phyloP scores from a whole-genome alignment of 2,113 vertebrate species.

The Muntiacus reevesi region DNA sequence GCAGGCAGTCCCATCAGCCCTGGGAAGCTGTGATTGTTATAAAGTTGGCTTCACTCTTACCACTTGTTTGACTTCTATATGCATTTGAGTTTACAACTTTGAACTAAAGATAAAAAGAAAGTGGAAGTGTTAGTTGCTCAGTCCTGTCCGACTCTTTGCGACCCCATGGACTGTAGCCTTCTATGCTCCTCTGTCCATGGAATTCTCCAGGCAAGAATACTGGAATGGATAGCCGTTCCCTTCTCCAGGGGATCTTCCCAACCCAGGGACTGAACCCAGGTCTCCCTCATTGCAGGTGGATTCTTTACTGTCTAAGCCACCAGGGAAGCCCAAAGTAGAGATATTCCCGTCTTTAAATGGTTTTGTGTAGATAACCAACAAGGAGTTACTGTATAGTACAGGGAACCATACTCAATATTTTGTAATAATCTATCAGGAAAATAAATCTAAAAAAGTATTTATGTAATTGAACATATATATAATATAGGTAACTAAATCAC shows the following conservation, averaged over 20 bases:
- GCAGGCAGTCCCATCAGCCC: not conserved
- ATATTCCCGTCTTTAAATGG: not conserved
- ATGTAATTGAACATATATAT: not conserved
- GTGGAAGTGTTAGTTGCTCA: not conserved
- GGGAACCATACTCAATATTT: not conserved
- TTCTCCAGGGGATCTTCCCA: not conserved
- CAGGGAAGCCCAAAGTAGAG: not conserved
- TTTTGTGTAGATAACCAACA: not conserved
- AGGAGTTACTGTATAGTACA: not conserved
- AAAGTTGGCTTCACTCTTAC: rapidly evolving
- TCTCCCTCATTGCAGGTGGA: not conserved
- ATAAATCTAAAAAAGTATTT: not conserved
- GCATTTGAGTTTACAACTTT: not conserved
- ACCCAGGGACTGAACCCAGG: not conserved
- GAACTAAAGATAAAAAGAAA: not conserved
- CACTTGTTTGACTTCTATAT: not conserved
- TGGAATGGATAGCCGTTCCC: not conserved
- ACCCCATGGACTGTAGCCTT: not conserved
- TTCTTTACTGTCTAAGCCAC: not conserved
- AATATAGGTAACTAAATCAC: not conserved
- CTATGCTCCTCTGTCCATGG: not conserved
- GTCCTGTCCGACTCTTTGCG: rapidly evolving
- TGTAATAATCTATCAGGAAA: not conserved
- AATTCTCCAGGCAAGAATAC: not conserved
- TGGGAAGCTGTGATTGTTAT: not conserved